These are phyloP conservation scores for Athalia circularis DNA, from an alignment of 2,888 invertebrate species.

Conservation along the genomic window DNA sequence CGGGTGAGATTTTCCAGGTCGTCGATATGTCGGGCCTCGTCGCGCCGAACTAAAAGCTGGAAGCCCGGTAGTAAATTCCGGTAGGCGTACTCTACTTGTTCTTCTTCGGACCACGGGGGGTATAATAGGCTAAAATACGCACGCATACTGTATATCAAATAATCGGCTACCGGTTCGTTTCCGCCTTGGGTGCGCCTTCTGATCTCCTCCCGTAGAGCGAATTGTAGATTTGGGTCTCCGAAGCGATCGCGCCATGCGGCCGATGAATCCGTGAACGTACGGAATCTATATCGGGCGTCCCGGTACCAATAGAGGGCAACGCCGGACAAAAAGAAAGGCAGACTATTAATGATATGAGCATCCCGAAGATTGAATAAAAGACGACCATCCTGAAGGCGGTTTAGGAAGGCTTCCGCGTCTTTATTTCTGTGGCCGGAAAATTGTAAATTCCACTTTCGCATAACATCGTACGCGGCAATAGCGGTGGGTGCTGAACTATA, in stretches of 20 bases:
- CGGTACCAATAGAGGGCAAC: conserved; percentile 30
- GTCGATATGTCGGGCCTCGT: neutral
- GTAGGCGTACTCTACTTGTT: conserved; percentile 5
- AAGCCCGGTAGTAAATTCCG: conserved; percentile 25
- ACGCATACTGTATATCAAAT: neutral
- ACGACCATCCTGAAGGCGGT: neutral
- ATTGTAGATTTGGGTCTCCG: conserved; percentile 6
- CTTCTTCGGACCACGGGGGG: neutral
- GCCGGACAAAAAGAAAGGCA: conserved; percentile 8
- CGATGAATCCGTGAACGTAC: neutral
- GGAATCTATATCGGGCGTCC: neutral
- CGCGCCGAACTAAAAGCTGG: neutral
- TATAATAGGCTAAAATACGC: neutral
- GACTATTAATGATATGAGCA: neutral
- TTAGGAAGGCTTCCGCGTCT: conserved; percentile 13
- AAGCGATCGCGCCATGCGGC: neutral
- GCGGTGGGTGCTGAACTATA: neutral
- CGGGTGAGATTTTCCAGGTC: neutral
- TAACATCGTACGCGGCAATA: neutral
- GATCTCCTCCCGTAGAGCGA: neutral
- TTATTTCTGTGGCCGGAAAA: neutral
- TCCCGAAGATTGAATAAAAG: neutral
- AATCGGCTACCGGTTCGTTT: conserved; percentile 12
- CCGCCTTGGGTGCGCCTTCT: conserved; percentile 5
- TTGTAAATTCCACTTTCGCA: conserved; percentile 6